Conservation (phyloP, 1,140 invertebrate species). For the Drosophila lowei region DNA sequence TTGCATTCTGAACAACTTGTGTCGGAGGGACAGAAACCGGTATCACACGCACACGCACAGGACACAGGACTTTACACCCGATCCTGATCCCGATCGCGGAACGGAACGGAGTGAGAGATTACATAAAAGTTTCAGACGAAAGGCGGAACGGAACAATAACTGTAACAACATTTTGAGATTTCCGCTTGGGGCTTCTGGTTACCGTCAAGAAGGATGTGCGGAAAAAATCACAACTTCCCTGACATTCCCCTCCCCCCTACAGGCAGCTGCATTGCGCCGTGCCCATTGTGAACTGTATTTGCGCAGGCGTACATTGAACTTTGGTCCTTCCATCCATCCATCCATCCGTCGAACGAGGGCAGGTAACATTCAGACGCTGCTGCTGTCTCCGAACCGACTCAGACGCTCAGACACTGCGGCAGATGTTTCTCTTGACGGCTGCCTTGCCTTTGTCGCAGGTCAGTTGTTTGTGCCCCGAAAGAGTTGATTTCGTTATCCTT, state of each 20-base stretch:
- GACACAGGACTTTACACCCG: not conserved
- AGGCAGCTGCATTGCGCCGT: conserved; percentile 55
- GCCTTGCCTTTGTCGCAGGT: conserved; percentile 71
- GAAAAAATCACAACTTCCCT: conserved; percentile 56
- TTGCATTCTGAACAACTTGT: conserved; percentile 63
- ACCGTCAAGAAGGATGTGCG: conserved; percentile 52
- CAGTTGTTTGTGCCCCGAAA: conserved; percentile 58
- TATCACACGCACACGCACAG: conserved; percentile 26
- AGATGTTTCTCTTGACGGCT: conserved; percentile 55
- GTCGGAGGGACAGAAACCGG: conserved; percentile 48
- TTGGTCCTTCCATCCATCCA: conserved; percentile 22
- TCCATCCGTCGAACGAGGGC: not conserved
- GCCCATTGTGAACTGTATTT: conserved; percentile 46
- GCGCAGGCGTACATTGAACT: conserved; percentile 78
- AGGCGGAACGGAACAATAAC: conserved; percentile 19
- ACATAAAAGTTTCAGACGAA: conserved; percentile 48
- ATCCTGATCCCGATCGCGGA: not conserved
- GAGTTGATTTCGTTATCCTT: conserved; percentile 55
- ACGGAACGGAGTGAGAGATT: conserved; percentile 34
- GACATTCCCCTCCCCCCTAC: not conserved
- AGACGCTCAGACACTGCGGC: conserved; percentile 48
- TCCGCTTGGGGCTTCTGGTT: conserved; percentile 44
- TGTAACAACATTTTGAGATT: conserved; percentile 69
- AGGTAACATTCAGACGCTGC: conserved; percentile 26
- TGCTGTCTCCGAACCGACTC: too few relatives aligned